phyloP scores from a whole-genome alignment of 2,797 vertebrate species.

The Rhinogobio ventralis region DNA sequence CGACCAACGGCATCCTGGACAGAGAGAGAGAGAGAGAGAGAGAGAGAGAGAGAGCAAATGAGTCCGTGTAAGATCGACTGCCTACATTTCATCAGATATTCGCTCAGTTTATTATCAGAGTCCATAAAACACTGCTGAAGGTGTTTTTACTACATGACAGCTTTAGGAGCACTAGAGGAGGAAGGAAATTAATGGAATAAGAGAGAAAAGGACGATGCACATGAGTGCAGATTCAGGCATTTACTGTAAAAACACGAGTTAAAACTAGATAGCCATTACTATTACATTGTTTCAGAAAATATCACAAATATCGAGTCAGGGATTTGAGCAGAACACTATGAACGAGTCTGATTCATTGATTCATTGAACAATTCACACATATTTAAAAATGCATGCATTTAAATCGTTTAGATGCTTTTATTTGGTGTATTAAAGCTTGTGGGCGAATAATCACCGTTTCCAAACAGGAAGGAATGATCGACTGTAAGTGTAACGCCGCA shows the following conservation, averaged over 20 bases:
- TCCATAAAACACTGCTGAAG: constrained; percentile 41
- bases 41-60: neutral
- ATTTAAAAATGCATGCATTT: no score
- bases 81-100: constrained; percentile 35
- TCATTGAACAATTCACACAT: neutral
- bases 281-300: neutral
- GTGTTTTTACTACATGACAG: constrained; percentile 45
- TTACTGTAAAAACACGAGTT: neutral
- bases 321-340: neutral
- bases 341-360: neutral
- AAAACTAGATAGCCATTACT: neutral
- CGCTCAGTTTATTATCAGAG: constrained; percentile 33
- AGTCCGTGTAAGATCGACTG: neutral
- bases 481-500: neutral
- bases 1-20: constrained; percentile 43
- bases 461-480: neutral
- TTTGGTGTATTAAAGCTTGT: no score
- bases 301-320: neutral
- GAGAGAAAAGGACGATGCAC: neutral
- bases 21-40: constrained; percentile 14
- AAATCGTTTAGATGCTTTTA: neutral
- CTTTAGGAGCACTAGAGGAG: constrained; percentile 3
- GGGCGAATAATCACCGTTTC: neutral
- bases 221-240: neutral
- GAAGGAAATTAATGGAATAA: constrained; percentile 6